Conservation (phyloP, 2,113 vertebrate genomes). For the Hemicordylus capensis region DNA sequence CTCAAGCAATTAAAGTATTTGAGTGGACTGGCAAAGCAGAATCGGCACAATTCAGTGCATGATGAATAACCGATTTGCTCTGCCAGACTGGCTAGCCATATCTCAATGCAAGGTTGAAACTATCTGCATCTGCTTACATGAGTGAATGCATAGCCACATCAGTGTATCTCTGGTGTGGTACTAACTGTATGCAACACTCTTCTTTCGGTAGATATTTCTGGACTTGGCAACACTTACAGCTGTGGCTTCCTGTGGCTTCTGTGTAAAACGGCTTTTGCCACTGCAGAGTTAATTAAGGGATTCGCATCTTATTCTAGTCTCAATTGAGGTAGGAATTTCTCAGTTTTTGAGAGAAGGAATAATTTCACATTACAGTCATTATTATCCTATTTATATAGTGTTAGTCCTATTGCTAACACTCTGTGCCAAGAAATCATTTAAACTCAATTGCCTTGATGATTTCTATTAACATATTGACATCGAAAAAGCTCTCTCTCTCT, state of each 20-base stretch:
- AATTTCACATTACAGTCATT: not conserved
- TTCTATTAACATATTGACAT: slow-evolving; percentile 6
- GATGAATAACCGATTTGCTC: not conserved
- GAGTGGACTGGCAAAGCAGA: not conserved
- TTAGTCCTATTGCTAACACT: fast-evolving
- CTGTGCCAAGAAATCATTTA: slow-evolving; percentile 20
- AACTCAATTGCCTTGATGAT: not conserved
- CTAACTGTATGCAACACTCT: not conserved
- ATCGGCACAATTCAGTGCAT: not conserved
- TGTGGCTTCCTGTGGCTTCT: slow-evolving; percentile 30
- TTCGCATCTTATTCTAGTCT: not conserved
- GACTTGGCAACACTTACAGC: not conserved
- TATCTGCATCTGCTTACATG: not conserved
- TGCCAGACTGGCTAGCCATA: not conserved
- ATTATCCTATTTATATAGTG: no score
- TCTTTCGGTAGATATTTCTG: not conserved
- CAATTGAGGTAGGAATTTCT: slow-evolving; percentile 2
- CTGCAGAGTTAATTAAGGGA: not conserved
- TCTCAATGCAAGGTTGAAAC: not conserved
- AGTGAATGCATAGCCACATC: not conserved
- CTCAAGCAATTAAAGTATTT: slow-evolving; percentile 26
- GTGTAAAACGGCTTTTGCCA: not conserved
- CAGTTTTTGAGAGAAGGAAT: not conserved
- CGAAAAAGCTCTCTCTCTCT: not conserved
- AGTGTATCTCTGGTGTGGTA: not conserved